phyloP scores from a whole-genome alignment of 2,113 vertebrate genomes.

The Scatophagus argus region DNA sequence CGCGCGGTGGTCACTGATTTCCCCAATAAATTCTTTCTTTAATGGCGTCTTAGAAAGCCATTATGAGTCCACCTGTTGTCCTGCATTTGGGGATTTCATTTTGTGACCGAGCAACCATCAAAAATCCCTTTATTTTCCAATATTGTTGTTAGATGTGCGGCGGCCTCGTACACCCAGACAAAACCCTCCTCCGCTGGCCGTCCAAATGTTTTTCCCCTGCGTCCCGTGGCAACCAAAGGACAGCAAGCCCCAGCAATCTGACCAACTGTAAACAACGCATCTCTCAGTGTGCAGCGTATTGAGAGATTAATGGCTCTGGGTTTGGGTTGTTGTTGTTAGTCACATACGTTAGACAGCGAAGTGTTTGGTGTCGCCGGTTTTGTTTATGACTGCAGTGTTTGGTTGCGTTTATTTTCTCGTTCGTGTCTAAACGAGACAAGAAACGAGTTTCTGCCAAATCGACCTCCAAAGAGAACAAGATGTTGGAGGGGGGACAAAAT shows the following conservation, averaged over 20 bases:
- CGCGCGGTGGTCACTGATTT: constrained; percentile 42
- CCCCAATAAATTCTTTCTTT: constrained; percentile 57
- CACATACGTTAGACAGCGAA: constrained; percentile 34
- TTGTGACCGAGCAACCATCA: constrained; percentile 12
- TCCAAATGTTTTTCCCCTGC: constrained; percentile 23
- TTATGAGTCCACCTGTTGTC: constrained; percentile 35
- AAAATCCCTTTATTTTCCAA: constrained; percentile 18
- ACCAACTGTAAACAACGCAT: constrained; percentile 48
- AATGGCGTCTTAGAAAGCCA: constrained; percentile 32
- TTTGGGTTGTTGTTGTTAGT: constrained; percentile 47
- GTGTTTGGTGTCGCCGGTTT: constrained; percentile 46
- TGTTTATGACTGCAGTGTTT: constrained; percentile 62
- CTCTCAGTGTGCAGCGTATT: neutral
- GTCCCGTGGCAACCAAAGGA: constrained; percentile 44
- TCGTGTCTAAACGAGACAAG: constrained; percentile 34
- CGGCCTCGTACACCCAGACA: neutral
- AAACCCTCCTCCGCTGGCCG: constrained; percentile 13
- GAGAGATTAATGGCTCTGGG: constrained; percentile 39
- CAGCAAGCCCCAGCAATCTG: constrained; percentile 39
- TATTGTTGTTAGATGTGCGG: constrained; percentile 40
- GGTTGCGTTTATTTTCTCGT: constrained; percentile 63
- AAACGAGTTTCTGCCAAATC: constrained; percentile 46
- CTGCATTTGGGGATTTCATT: constrained; percentile 44
- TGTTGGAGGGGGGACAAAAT: constrained; percentile 31
- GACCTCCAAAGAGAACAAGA: constrained; percentile 42